Base-by-base conservation (phyloP, 2,888 invertebrate species). In the Tetheella fluctuosa region DNA sequence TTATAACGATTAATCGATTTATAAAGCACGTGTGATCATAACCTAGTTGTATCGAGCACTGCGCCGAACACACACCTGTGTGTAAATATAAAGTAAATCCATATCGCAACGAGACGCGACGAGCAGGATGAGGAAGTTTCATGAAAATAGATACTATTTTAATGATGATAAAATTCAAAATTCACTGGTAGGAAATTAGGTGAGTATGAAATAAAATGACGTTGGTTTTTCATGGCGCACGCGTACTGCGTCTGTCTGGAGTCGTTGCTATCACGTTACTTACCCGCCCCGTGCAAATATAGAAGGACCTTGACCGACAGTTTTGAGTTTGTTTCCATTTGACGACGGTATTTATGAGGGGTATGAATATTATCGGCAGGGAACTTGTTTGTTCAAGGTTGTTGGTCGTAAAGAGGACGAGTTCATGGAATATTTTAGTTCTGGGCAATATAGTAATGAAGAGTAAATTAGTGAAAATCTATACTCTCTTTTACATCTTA, bases 31-130 rank as follows among this genome's bases (percentile, higher is more conserved):
- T 88, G 88, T 74, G 77, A 39, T 73, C 71, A 69, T 84, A 84
- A 86, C 83, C 84, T 86, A 75, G 73, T 61, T 74, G 61, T 54
- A 67, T 64, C 52, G 25, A 42, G 57, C 58, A 91, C 87, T 91
- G 91, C 88, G 88, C 83, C 76, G 74, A 86, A 85, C 86, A 81
- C 73, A 76, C 66, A 37, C 61, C 48, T n/a, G 58, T 68, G 68
- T 70, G 73, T 77, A 74, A 79, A 78, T 80, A 82, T 81, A 83
- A 73, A 73, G 71, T 63, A 65, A 67, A 64, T 20, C 48, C 48
- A 20, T 48, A 48, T 48, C 20, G 10, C 48, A 10, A 48, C 20
- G 48, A 8, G 48, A 48, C 42, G 20, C 17, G 42, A 20, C 20
- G 20, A 10, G 48, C 10, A 48, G 20, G 5, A 48, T 48, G 48